Evolutionary conservation across 2,797 vertebrate species (phyloP), one percentile per base, ranked within the genome.

Genomic region (Sebastes trivittatus): DNA sequence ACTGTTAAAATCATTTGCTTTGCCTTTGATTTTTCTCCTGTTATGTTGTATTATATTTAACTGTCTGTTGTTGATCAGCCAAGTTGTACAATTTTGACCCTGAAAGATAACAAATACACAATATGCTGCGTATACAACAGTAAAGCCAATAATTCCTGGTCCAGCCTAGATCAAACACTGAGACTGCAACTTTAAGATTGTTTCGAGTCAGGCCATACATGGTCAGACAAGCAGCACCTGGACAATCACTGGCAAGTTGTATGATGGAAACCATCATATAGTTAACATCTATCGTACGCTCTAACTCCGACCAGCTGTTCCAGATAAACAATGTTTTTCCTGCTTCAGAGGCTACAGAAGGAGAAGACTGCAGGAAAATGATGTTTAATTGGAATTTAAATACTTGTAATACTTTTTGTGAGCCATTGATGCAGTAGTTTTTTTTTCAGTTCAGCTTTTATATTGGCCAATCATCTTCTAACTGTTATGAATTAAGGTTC

Each of bases 121-220:
- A 46, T n/a, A 61, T 67, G 46, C 4, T 23, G 18, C 22, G 3
- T 20, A 23, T 49, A 2, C 71, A 34, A 7, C 23, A 38, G 32
- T 20, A 59, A 23, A 68, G 18, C 9, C 34, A 71, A 64, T 22
- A 23, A 23, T 16, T 30, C 4, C 4, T 23, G 13, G 13, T 75
- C 29, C 27, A 30, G 14, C 11, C 11, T 18, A 6, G 9, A 54
- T 36, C 25, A 4, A 46, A 49, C n/a, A 9, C 42, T 23, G 16
- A 63, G 7, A 46, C 18, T 49, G 42, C 52, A 54, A 80, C 36
- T 52, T 23, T 1, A 46, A 11, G 18, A 34, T 58, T 52, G 46
- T 54, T 49, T 52, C 20, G 13, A 25, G 54, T 69, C 56, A 29
- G 62, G 52, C 87, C 87, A 64, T 89, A 88, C 30, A 83, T 88